These are phyloP conservation scores for Meriones unguiculatus DNA, from an alignment of 2,113 vertebrate species.

Conservation along the genomic window DNA sequence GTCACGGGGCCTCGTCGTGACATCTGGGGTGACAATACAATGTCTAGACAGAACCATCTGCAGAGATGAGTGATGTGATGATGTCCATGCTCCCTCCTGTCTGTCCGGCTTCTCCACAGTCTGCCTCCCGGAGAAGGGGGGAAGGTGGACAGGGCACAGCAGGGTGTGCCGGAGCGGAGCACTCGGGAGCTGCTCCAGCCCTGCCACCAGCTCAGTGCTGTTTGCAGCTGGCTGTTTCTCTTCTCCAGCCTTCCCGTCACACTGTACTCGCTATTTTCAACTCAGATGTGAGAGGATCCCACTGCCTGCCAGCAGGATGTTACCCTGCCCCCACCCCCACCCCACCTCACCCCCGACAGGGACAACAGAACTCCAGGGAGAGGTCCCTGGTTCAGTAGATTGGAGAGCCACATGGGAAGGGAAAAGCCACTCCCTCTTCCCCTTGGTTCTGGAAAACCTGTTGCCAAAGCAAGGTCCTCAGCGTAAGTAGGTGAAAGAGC, in stretches of 20 bases:
- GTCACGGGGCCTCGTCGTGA: not conserved
- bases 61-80: rapidly evolving
- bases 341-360: not conserved
- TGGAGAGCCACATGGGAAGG: not conserved
- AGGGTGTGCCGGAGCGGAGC: not conserved
- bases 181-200: not conserved
- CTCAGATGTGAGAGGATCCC: not conserved
- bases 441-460: not conserved
- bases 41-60: too few relatives aligned
- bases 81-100: not conserved
- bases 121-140: not conserved
- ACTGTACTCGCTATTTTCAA: not conserved
- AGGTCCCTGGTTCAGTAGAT: not conserved
- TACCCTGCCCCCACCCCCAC: rapidly evolving
- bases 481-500: not conserved
- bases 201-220: not conserved
- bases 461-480: not conserved
- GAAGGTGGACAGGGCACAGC: not conserved
- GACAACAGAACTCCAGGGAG: not conserved
- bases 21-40: not conserved
- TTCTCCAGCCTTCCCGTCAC: not conserved
- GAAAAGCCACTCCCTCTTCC: not conserved
- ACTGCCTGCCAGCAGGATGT: not conserved
- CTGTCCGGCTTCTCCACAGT: not conserved
- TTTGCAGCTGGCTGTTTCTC: not conserved